Base-by-base conservation (phyloP, 2,888 invertebrate species). In the Osedax fenrisi region DNA sequence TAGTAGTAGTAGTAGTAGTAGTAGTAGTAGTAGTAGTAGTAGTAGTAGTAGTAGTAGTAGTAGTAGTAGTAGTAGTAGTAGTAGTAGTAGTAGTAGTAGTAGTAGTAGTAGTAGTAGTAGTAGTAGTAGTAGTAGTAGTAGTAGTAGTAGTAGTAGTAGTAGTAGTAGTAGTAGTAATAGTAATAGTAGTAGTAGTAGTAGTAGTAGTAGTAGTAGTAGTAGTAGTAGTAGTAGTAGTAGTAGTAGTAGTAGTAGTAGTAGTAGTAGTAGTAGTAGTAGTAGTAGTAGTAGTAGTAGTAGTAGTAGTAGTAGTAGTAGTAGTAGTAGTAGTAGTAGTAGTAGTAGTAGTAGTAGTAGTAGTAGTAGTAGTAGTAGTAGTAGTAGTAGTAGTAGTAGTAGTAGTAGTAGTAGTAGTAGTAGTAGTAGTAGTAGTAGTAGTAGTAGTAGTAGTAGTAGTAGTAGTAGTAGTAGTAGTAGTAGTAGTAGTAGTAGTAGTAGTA, bases 401-500 rank as follows among this genome's bases (percentile, higher is more conserved):
- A 27, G 41, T 71, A 27, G 41, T 71, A 27, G 41, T 71, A 27
- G 41, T 71, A 27, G 41, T 71, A 27, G 41, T 71, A 27, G 41
- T 71, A 27, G 41, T 71, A 27, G 41, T 71, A 27, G 41, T 71
- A 27, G 10, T 71, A 27, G 41, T 71, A 27, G 41, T 71, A 71
- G 41, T 71, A 27, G 41, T 71, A 71, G 41, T 71, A 61, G 59
- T 61, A 61, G 72, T 71, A 62, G 72, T 71, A 22, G 72, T 71
- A 61, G 72, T 71, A 62, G 72, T 71, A 61, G 72, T 71, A 61
- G 72, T 71, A 22, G 72, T 71, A 61, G 72, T 71, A 61, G 72
- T 71, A 61, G 72, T 71, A 61, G 72, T 64, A 61, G 22, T 71
- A 61, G 72, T 71, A 61, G 72, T 71, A 61, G 59, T 71, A 61